Percentiles rank a stretch among this genome's conserved stretches.
These are phyloP conservation scores for Plectus sambesii DNA, from an alignment of 1,140 invertebrate genomes.

Conservation along the genomic window DNA sequence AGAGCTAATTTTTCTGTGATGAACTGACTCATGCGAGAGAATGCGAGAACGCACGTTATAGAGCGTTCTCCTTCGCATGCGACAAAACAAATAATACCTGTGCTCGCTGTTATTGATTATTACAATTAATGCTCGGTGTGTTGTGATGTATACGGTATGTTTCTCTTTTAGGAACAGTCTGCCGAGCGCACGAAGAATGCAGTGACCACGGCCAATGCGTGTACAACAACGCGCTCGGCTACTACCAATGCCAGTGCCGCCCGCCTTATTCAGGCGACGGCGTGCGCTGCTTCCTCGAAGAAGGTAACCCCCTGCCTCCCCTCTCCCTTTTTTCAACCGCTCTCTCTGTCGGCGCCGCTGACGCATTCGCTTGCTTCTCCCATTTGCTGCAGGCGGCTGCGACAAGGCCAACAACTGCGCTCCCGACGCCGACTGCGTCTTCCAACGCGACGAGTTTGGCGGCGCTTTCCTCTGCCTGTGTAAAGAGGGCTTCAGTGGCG, in stretches of 20 bases:
- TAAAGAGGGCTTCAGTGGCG: constrained; percentile 54
- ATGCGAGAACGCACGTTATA: too few relatives aligned
- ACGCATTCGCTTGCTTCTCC: background rate
- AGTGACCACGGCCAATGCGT: constrained; percentile 66
- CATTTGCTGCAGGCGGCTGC: constrained; percentile 52
- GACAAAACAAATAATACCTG: too few relatives aligned
- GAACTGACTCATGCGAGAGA: too few relatives aligned
- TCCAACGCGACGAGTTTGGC: constrained; percentile 59
- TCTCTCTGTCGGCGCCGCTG: background rate
- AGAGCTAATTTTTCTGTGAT: too few relatives aligned
- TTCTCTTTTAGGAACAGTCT: constrained; percentile 59
- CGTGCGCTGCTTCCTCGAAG: constrained; percentile 54
- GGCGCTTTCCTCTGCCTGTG: constrained; percentile 54
- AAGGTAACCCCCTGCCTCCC: constrained; percentile 4
- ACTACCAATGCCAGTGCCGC: constrained; percentile 66
- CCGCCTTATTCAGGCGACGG: constrained; percentile 68
- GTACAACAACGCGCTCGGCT: constrained; percentile 52
- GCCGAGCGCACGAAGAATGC: constrained; percentile 74
- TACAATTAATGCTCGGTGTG: too few relatives aligned
- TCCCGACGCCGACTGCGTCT: constrained; percentile 65
- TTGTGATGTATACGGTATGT: too few relatives aligned
- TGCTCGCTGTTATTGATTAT: too few relatives aligned
- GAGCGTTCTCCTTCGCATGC: too few relatives aligned
- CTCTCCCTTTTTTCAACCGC: background rate
- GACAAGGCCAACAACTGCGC: constrained; percentile 52